Conservation (phyloP, 2,888 invertebrate species). For the Troides oblongomaculatus region DNA sequence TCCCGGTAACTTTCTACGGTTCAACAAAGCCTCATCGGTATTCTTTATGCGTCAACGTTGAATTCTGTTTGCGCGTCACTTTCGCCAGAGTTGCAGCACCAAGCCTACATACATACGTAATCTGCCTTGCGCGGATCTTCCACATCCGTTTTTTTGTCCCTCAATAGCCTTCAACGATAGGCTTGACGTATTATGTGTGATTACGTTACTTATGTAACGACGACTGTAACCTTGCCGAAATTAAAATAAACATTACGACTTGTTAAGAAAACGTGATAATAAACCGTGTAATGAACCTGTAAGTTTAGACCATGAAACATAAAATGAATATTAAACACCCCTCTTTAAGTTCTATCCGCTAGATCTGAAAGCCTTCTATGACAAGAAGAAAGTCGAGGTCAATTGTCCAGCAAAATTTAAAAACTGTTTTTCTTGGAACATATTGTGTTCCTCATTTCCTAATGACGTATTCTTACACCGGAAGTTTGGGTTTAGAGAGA, state of each 20-base stretch:
- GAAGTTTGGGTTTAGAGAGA: no score
- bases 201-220: conserved; percentile 41
- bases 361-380: no score
- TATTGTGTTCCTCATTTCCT: no score
- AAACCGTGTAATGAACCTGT: conserved; percentile 1
- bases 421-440: no score
- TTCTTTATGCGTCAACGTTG: conserved; percentile 58
- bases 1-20: conserved; percentile 69
- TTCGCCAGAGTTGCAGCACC: conserved; percentile 51
- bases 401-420: no score
- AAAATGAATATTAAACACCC: not conserved
- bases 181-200: conserved; percentile 39
- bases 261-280: not conserved
- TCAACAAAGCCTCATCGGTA: conserved; percentile 75
- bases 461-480: no score
- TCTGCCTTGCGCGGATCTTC: conserved; percentile 55
- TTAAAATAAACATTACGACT: conserved; percentile 37
- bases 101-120: conserved; percentile 55
- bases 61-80: conserved; percentile 59
- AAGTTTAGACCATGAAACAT: not conserved
- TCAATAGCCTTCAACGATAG: conserved; percentile 48
- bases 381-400: no score
- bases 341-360: no score
- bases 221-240: conserved; percentile 38
- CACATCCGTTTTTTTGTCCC: conserved; percentile 52